These are phyloP conservation scores for Megastigmus dorsalis DNA, from an alignment of 2,888 invertebrate species.

Conservation along the genomic window DNA sequence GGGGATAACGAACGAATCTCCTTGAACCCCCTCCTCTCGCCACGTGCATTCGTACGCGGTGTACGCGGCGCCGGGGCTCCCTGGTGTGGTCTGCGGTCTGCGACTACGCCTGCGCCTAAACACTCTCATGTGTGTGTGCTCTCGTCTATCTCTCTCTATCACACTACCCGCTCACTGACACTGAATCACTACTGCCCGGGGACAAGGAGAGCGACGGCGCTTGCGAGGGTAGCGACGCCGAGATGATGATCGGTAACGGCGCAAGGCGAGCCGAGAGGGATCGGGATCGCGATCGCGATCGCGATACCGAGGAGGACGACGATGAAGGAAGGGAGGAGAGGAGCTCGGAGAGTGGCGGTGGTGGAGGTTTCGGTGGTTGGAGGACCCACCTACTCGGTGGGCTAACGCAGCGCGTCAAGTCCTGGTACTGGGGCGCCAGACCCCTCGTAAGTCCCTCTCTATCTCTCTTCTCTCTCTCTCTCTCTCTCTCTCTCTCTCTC, in stretches of 20 bases:
- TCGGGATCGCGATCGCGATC: constrained; percentile 72
- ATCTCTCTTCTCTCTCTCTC: constrained; percentile 49
- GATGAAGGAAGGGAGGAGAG: constrained; percentile 73
- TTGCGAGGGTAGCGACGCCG: constrained; percentile 74
- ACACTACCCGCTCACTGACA: no score
- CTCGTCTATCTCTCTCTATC: no score
- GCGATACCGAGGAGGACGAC: constrained; percentile 72
- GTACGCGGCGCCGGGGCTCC: no score
- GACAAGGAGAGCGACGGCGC: constrained; percentile 73
- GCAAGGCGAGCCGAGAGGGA: constrained; percentile 67
- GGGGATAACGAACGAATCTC: no score
- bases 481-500: constrained; percentile 47
- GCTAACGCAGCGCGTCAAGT: constrained; percentile 97
- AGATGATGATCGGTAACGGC: constrained; percentile 72
- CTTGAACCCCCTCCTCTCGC: no score
- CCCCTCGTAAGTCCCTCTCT: constrained; percentile 90
- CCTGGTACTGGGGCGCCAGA: constrained; percentile 95
- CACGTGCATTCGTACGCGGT: no score
- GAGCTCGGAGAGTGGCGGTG: constrained; percentile 73
- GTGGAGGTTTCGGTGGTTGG: constrained; percentile 84
- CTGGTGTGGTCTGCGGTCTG: no score
- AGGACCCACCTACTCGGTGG: constrained; percentile 93
- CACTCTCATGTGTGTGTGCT: no score
- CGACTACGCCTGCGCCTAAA: no score
- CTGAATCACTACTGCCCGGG: no score